Evolutionary conservation across 2,113 vertebrate species (phyloP).

Genomic region (Cavia porcellus): DNA sequence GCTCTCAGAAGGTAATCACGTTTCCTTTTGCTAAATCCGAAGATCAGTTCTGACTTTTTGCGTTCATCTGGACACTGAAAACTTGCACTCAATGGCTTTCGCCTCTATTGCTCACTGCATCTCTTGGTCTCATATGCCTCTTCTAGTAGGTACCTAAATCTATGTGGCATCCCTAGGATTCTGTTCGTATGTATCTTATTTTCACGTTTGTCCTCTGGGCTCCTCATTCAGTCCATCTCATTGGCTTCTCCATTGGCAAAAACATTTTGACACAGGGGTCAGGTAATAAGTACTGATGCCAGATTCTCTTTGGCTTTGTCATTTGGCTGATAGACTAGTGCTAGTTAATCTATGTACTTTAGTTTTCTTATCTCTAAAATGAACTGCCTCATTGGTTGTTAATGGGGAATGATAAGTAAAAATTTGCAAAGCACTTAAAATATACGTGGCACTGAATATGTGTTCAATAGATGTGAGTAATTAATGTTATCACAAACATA

Average conservation of each 20-base stretch:
- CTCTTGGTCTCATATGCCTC: neutral
- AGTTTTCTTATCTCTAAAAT: slow-evolving; percentile 7
- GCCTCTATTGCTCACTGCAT: neutral
- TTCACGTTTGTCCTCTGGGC: neutral
- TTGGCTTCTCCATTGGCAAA: neutral
- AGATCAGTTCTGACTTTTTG: neutral
- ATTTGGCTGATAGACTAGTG: neutral
- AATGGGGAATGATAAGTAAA: neutral
- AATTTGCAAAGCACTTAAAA: neutral
- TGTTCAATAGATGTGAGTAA: neutral
- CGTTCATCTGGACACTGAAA: neutral
- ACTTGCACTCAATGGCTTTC: neutral
- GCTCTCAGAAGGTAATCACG: neutral
- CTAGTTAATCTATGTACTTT: neutral
- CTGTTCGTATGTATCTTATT: neutral
- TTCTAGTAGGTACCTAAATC: neutral
- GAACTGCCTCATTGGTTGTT: neutral
- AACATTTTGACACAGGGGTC: neutral
- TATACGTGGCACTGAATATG: neutral
- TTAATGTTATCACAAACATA: neutral
- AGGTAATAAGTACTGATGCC: neutral
- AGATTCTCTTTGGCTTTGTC: neutral
- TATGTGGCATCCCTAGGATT: neutral
- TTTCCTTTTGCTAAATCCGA: neutral
- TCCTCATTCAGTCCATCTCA: neutral